These are phyloP conservation scores for Drosophila siamana DNA, from an alignment of 2,888 invertebrate species.

Conservation along the genomic window DNA sequence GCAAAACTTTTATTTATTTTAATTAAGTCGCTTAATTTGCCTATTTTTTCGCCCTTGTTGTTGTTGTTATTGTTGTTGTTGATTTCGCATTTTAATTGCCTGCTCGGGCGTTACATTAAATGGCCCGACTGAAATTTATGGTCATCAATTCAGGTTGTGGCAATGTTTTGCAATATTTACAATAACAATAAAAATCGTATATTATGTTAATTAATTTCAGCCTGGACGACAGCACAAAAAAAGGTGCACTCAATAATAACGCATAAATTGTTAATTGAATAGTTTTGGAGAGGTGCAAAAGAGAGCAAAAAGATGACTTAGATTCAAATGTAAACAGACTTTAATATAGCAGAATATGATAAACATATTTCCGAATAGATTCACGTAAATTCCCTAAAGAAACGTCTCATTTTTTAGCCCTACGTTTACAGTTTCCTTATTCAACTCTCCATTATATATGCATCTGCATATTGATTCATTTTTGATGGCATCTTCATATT, in stretches of 20 bases:
- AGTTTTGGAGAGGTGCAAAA: neutral
- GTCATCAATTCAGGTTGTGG: slow-evolving; percentile 20
- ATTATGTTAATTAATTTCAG: slow-evolving; percentile 29
- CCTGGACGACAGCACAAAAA: neutral
- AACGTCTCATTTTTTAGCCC: too few relatives aligned
- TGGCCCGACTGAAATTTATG: slow-evolving; percentile 41
- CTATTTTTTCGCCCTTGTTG: slow-evolving; percentile 7
- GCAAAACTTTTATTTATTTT: slow-evolving; percentile 63
- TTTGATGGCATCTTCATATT: neutral
- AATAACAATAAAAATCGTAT: slow-evolving; percentile 18
- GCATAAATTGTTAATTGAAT: neutral
- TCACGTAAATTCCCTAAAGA: too few relatives aligned
- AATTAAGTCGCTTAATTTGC: slow-evolving; percentile 65
- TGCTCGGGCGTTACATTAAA: slow-evolving; percentile 44
- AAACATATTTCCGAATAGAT: too few relatives aligned
- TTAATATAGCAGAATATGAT: too few relatives aligned
- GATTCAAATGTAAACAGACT: neutral
- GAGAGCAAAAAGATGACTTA: neutral
- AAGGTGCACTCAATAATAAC: neutral
- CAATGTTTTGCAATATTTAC: slow-evolving; percentile 21
- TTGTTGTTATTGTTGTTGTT: neutral
- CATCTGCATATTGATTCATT: neutral
- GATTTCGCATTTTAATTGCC: slow-evolving; percentile 51
- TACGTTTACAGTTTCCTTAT: neutral
- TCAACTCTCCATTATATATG: neutral